Evolutionary conservation across 2,888 invertebrate species (phyloP), one percentile per base, ranked within the genome.

Genomic region (Elysia crispata): DNA sequence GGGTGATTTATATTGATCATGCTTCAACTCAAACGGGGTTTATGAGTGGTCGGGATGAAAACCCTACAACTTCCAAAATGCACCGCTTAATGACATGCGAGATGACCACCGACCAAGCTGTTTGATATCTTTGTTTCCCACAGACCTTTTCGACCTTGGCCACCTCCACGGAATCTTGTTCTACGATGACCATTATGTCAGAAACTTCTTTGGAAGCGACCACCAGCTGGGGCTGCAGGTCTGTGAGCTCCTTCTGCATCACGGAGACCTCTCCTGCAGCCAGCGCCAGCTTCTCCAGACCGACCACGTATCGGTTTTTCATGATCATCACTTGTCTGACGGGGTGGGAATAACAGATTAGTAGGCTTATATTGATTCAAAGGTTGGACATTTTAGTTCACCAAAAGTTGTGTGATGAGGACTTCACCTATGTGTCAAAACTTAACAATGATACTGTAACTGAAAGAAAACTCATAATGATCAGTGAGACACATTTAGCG

Each of bases 171-270:
- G 98, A 98, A 87, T 98, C 98, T 90, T 97, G 96, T 90, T 98
- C 98, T 83, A 98, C 98, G 93, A 96, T 96, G 67, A 97, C 95
- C 98, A 98, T 98, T 69, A 98, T 95, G 88, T 96, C 96, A 92
- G 98, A 98, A 0, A 98, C 98, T 88, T 96, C 95, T 86, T 95
- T 96, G 0, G 97, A 97, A 11, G 98, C 96, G 0, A 95, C 95
- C 33, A 97, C 95, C 30, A 98, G 93, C 91, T 95, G 95, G 5
- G 98, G 98, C 91, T 98, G 97, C 83, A 98, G 93, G 74, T 95
- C 95, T 57, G 95, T 95, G 77, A 98, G 92, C 89, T 98, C 97
- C 82, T 96, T 94, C 92, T 98, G 97, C 98, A 98, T 98, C 83
- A 96, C 94, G 0, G 95, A 95, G 13, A 98, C 97, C 93, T 98